Evolutionary conservation across 2,113 vertebrate genomes (phyloP).

Genomic region (Seriola quinqueradiata): DNA sequence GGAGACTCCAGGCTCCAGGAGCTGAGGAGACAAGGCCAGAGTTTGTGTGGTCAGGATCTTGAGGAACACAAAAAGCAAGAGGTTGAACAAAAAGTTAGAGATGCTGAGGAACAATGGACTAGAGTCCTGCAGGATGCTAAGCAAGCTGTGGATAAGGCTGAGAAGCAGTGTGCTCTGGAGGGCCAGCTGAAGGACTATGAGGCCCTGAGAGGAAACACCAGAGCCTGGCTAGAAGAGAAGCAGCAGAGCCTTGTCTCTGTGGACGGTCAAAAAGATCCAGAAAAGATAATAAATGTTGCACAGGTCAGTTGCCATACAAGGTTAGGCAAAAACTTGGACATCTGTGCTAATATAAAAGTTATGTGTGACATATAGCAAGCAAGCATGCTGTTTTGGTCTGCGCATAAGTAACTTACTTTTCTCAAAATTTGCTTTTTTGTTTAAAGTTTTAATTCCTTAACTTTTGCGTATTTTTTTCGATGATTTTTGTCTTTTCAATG

Average conservation of each 20-base stretch:
- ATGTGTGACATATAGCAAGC: neutral
- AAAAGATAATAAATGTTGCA: constrained; percentile 45
- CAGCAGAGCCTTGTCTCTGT: constrained; percentile 41
- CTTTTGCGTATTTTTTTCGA: too few species aligned
- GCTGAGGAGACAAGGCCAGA: constrained; percentile 58
- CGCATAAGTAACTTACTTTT: too few species aligned
- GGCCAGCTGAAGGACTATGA: constrained; percentile 46
- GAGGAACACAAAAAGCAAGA: constrained; percentile 52
- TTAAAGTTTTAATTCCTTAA: too few species aligned
- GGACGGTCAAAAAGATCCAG: constrained; percentile 37
- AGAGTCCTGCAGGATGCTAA: constrained; percentile 46
- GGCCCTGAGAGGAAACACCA: constrained; percentile 36
- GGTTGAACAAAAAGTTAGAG: constrained; percentile 47
- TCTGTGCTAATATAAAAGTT: neutral
- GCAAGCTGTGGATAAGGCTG: constrained; percentile 29
- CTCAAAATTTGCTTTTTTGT: too few species aligned
- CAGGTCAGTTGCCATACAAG: constrained; percentile 63
- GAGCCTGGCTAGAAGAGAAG: constrained; percentile 71
- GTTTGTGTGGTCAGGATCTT: constrained; percentile 44
- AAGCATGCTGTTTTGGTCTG: too few species aligned
- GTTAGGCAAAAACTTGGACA: neutral
- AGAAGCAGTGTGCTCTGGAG: constrained; percentile 48
- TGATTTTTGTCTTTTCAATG: too few species aligned
- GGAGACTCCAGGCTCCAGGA: constrained; percentile 73
- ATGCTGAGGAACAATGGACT: constrained; percentile 63